A percentile compares a stretch with the other conserved stretches of the same genome.
Evolutionary conservation across 2,888 invertebrate species (phyloP).

Genomic region (Pristionchus mayeri): DNA sequence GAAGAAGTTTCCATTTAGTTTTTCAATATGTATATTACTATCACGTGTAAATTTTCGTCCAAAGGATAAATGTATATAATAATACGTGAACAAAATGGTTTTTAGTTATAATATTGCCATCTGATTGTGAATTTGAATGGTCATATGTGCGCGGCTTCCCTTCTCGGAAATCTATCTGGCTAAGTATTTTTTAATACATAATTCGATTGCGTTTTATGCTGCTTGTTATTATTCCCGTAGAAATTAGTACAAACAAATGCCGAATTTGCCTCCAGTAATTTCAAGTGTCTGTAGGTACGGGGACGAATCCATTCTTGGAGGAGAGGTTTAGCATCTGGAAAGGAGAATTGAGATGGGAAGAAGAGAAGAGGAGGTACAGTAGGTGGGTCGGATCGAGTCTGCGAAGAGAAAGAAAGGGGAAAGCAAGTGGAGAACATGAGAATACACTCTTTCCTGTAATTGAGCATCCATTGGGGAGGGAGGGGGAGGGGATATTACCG

Average conservation of each 20-base stretch:
- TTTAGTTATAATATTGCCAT: too few relatives aligned
- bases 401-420: constrained; percentile 3
- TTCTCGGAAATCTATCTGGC: too few relatives aligned
- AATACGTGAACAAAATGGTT: too few relatives aligned
- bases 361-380: background rate
- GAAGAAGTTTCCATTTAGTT: background rate
- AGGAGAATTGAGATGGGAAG: background rate
- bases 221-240: too few relatives aligned
- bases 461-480: background rate
- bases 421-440: constrained; percentile 32
- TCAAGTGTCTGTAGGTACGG: constrained; percentile 10
- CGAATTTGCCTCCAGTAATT: too few relatives aligned
- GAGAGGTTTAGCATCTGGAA: constrained; percentile 33
- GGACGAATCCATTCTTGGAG: constrained; percentile 39
- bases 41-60: background rate
- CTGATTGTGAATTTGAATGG: too few relatives aligned
- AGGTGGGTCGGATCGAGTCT: background rate
- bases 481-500: constrained; percentile 78
- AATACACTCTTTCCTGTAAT: constrained; percentile 27
- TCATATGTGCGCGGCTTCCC: too few relatives aligned
- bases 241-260: too few relatives aligned
- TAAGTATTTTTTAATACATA: too few relatives aligned
- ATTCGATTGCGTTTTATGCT: too few relatives aligned
- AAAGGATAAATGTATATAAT: constrained; percentile 1
- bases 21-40: background rate